phyloP scores from a whole-genome alignment of 1,140 invertebrate species.

The Diuraphis noxia region DNA sequence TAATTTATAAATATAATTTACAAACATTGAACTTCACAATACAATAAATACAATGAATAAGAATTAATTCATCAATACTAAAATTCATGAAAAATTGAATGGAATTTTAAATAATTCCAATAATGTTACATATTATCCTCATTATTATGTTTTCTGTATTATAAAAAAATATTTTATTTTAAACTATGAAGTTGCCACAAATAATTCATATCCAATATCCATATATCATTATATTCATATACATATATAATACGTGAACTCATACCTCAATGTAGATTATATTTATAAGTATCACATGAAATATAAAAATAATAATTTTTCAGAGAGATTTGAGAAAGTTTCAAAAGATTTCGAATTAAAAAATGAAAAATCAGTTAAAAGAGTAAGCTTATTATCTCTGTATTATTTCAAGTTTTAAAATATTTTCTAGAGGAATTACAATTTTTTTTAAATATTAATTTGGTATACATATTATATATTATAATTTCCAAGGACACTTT shows the following conservation, averaged over 20 bases:
- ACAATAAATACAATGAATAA: neutral
- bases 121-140: neutral
- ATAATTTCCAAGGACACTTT: neutral
- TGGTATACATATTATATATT: too few species aligned
- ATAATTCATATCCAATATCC: neutral
- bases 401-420: neutral
- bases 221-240: too few species aligned
- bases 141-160: neutral
- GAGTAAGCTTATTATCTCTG: neutral
- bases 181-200: neutral
- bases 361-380: neutral
- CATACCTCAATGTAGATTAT: neutral
- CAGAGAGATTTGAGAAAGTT: neutral
- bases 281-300: neutral
- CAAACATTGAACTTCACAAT: neutral
- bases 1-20: neutral
- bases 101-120: neutral
- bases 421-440: neutral
- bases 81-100: neutral
- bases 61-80: neutral
- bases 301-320: neutral
- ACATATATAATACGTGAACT: too few species aligned
- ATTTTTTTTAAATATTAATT: neutral
- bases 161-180: neutral
- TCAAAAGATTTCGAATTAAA: neutral